Conservation (phyloP, 2,888 invertebrate genomes). For the Leucoptera coffeella region DNA sequence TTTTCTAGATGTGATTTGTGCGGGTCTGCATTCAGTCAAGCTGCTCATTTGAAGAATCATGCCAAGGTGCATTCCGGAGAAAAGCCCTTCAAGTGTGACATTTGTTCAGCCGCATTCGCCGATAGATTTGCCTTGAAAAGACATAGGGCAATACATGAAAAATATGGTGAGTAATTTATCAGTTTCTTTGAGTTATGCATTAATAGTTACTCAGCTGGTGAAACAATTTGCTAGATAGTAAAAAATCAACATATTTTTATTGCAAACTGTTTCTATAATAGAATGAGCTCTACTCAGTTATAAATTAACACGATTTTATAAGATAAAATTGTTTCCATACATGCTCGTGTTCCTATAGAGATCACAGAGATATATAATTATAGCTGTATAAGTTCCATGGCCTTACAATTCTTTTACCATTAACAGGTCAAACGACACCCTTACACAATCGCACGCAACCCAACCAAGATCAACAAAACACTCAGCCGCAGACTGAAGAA, state of each 20-base stretch:
- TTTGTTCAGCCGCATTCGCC: slow-evolving; percentile 80
- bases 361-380: too few relatives aligned
- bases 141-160: slow-evolving; percentile 82
- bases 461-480: slow-evolving; percentile 17
- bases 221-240: too few relatives aligned
- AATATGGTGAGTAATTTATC: slow-evolving; percentile 70
- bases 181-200: too few relatives aligned
- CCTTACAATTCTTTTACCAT: too few relatives aligned
- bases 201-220: too few relatives aligned
- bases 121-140: slow-evolving; percentile 82
- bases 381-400: too few relatives aligned
- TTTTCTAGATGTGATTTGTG: slow-evolving; percentile 68
- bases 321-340: too few relatives aligned
- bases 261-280: too few relatives aligned
- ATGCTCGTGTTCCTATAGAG: too few relatives aligned
- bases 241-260: too few relatives aligned
- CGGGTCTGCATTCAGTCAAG: slow-evolving; percentile 86
- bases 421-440: slow-evolving; percentile 41
- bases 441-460: slow-evolving; percentile 39
- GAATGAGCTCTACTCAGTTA: too few relatives aligned
- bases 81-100: slow-evolving; percentile 78
- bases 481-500: slow-evolving; percentile 20
- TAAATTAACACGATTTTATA: too few relatives aligned
- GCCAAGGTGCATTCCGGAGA: slow-evolving; percentile 79
- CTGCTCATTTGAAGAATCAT: slow-evolving; percentile 83